Base-by-base conservation (phyloP, 2,113 vertebrate genomes). In the Lipophrys pholis region DNA sequence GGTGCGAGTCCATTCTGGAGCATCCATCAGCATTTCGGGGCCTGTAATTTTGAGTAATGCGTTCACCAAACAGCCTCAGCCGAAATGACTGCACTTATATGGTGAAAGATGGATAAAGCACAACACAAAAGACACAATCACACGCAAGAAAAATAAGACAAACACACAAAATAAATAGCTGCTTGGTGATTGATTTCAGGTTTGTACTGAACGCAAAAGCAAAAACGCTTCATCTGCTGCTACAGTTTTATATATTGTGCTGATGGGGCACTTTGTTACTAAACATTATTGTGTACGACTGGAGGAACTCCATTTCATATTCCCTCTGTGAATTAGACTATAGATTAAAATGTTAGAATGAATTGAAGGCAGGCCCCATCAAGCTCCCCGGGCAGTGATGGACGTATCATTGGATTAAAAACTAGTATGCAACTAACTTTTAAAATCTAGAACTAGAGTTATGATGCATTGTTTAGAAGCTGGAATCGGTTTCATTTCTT, bases 241-340 rank as follows among this genome's bases (percentile, higher is more conserved):
- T 10, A 42, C 7, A 8, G 7, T 42, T 7, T 6, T 42, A 10
- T 16, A 10, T 12, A 41, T 8, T 21, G 56, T 42, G 41, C 66
- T 54, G 42, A 67, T 16, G 10, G 21, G 21, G 42, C 41, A 15
- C 55, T 76, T 49, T 49, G 65, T 35, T 40, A 9, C 7, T 11
- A 36, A 59, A 42, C 7, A 42, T 8, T 42, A 10, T 42, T 42
- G 41, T 42, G 10, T 42, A 42, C 7, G 41, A 10, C 6, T 7
- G 41, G 1, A 42, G 7, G 6, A 55, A 51, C 14, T 43, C 10
- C 52, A 11, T 73, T 76, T 81, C 14, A 35, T 45, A 15, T 58
- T 58, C 42, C 5, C 49, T 64, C 45, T 82, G 53, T 73, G 48
- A 69, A 60, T 59, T 45, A 73, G 53, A 21, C 59, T 43, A 55